Percentiles rank a stretch among this genome's conserved stretches.
Conservation (phyloP, 2,113 vertebrate species). For the Asarcornis scutulata region DNA sequence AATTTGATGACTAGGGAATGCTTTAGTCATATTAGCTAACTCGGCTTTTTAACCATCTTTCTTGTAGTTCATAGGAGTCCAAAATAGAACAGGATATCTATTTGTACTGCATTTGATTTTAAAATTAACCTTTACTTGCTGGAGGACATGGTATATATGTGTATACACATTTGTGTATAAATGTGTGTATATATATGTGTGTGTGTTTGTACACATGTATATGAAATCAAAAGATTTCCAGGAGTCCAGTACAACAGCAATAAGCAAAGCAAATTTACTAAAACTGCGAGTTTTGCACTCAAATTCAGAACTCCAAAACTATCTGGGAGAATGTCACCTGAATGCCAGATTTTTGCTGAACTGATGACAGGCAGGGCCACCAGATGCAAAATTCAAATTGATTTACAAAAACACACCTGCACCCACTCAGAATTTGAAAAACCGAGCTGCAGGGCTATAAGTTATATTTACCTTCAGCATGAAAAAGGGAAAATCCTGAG, state of each 20-base stretch:
- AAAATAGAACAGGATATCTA: not conserved
- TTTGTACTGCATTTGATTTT: not conserved
- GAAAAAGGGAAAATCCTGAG: not conserved
- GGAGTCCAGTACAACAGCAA: not conserved
- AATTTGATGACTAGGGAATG: not conserved
- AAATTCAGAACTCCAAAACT: not conserved
- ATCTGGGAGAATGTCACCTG: not conserved
- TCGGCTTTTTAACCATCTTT: not conserved
- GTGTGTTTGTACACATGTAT: not conserved
- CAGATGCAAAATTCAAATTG: not conserved
- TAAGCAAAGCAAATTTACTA: not conserved
- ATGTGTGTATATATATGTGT: not conserved
- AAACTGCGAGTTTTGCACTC: not conserved
- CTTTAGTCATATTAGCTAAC: not conserved
- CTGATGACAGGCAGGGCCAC: not conserved
- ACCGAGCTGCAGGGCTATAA: not conserved
- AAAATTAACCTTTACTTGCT: not conserved
- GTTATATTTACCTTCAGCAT: not conserved
- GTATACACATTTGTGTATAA: not conserved
- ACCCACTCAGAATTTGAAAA: not conserved
- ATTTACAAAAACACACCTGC: not conserved
- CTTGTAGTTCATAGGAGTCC: not conserved
- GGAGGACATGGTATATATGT: not conserved
- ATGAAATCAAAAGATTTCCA: not conserved
- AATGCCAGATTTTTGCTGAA: not conserved